Evolutionary conservation across 2,888 invertebrate species (phyloP).

Genomic region (Xestobium rufovillosum): DNA sequence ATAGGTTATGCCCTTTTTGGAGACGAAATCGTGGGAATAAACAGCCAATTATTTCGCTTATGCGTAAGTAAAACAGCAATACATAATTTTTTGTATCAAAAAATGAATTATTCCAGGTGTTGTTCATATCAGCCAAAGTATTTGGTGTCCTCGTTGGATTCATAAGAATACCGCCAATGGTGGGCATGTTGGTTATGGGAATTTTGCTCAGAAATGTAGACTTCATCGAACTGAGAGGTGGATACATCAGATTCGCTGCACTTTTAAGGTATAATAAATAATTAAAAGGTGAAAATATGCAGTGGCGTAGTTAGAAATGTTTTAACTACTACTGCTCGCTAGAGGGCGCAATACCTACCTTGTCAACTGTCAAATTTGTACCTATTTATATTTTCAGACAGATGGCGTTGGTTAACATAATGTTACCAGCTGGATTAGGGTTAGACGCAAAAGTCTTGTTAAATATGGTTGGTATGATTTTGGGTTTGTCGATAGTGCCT

Average conservation of each 20-base stretch:
- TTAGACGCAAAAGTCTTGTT: conserved; percentile 52
- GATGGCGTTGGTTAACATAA: conserved; percentile 56
- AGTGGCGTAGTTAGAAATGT: too few relatives aligned
- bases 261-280: conserved; percentile 42
- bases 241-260: conserved; percentile 44
- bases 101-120: conserved; percentile 21
- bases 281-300: conserved; percentile 2
- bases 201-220: conserved; percentile 48
- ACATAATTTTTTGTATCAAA: not conserved
- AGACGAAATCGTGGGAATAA: conserved; percentile 26
- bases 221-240: conserved; percentile 41
- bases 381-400: conserved; percentile 41
- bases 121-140: conserved; percentile 31
- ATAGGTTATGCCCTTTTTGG: conserved; percentile 39
- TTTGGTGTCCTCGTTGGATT: conserved; percentile 24
- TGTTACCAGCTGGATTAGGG: conserved; percentile 57
- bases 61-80: conserved; percentile 21
- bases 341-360: too few relatives aligned
- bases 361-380: too few relatives aligned
- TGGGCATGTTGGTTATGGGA: conserved; percentile 57
- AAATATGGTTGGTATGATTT: conserved; percentile 47
- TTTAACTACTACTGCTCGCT: too few relatives aligned
- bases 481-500: conserved; percentile 52
- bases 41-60: conserved; percentile 28
- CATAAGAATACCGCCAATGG: conserved; percentile 47